These are phyloP conservation scores for Aleiodes sp. DNA, from an alignment of 1,140 invertebrate genomes.

Conservation along the genomic window DNA sequence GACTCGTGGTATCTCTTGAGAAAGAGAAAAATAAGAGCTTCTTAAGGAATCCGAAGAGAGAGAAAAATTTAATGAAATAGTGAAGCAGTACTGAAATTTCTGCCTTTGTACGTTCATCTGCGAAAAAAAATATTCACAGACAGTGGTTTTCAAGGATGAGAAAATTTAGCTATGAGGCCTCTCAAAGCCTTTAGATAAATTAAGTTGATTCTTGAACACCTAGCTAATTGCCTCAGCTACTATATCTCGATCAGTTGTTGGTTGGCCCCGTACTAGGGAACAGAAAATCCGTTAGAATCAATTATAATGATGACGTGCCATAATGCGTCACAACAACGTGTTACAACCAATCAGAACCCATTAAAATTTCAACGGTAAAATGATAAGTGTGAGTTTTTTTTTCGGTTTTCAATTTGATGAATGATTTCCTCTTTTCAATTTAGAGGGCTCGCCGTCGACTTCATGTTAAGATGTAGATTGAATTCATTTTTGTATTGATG, in stretches of 20 bases:
- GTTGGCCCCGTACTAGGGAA: conserved; percentile 36
- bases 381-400: conserved; percentile 1
- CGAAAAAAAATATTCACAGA: too few species aligned
- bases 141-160: too few species aligned
- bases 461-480: neutral
- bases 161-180: too few species aligned
- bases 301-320: conserved; percentile 53
- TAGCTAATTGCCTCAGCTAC: conserved; percentile 37
- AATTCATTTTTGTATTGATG: neutral
- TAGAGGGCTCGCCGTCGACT: too few species aligned
- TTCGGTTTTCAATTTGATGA: neutral
- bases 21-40: neutral
- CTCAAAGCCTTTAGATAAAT: neutral
- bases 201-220: conserved; percentile 42
- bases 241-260: conserved; percentile 53
- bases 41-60: neutral
- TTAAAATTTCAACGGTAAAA: neutral
- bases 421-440: neutral
- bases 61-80: too few species aligned
- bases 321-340: conserved; percentile 33
- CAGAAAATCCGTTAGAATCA: conserved; percentile 52
- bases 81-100: too few species aligned
- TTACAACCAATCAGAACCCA: neutral
- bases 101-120: too few species aligned
- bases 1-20: neutral